Evolutionary conservation across 1,140 invertebrate genomes (phyloP).

Genomic region (Triops longicaudatus): DNA sequence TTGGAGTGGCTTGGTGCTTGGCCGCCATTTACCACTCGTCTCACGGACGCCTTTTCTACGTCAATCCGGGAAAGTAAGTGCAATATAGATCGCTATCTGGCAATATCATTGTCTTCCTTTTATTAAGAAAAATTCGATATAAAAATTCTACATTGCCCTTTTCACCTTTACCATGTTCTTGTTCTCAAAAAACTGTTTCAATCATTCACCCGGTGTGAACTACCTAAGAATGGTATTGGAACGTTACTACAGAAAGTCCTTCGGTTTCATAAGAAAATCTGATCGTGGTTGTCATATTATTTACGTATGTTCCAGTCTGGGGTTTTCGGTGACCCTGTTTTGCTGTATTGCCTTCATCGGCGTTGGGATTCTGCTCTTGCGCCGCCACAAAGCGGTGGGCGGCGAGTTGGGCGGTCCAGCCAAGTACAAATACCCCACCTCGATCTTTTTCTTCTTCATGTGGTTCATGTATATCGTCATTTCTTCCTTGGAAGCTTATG

Average conservation of each 20-base stretch:
- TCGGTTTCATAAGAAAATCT: too few species aligned
- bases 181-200: too few species aligned
- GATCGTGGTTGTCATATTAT: not conserved
- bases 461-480: conserved; percentile 55
- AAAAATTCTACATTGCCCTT: too few species aligned
- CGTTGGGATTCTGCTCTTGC: conserved; percentile 43
- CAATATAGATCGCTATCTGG: not conserved
- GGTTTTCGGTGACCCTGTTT: conserved; percentile 38
- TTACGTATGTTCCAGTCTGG: conserved; percentile 33
- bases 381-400: conserved; percentile 43
- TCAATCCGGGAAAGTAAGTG: conserved; percentile 36
- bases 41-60: conserved; percentile 34
- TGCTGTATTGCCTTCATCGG: conserved; percentile 36
- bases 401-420: conserved; percentile 53
- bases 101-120: not conserved
- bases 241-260: too few species aligned
- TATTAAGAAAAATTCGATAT: too few species aligned
- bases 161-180: too few species aligned
- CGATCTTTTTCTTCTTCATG: conserved; percentile 45
- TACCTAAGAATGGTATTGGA: too few species aligned
- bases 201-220: too few species aligned
- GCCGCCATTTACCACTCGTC: conserved; percentile 36
- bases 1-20: conserved; percentile 38
- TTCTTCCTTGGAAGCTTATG: conserved; percentile 49
- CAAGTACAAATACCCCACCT: conserved; percentile 43